These are phyloP conservation scores for Papilio polyxenes DNA, from an alignment of 1,140 invertebrate genomes.

Conservation along the genomic window DNA sequence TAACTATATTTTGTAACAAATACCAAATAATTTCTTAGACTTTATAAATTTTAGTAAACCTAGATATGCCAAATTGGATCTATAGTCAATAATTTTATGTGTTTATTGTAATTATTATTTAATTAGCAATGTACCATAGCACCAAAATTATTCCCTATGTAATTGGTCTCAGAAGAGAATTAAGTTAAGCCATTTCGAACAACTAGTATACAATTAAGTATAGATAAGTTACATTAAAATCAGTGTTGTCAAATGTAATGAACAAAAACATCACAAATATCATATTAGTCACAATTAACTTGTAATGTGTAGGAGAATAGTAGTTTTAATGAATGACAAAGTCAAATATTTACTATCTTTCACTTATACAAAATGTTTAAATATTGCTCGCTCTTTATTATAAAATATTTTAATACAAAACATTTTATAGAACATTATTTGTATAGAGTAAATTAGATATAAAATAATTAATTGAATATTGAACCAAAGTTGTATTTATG, in stretches of 20 bases:
- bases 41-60: constrained; percentile 56
- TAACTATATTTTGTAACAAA: constrained; percentile 67
- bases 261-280: constrained; percentile 64
- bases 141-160: constrained; percentile 54
- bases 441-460: constrained; percentile 42
- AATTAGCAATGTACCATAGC: constrained; percentile 49
- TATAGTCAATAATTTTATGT: constrained; percentile 56
- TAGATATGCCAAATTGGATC: constrained; percentile 55
- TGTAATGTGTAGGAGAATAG: constrained; percentile 38
- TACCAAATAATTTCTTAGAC: constrained; percentile 74
- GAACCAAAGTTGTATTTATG: constrained; percentile 72
- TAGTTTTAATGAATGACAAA: constrained; percentile 45
- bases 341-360: constrained; percentile 48
- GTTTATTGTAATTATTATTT: constrained; percentile 47
- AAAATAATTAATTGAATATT: constrained; percentile 62
- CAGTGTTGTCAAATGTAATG: constrained; percentile 46
- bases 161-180: constrained; percentile 59
- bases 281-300: constrained; percentile 52
- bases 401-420: constrained; percentile 33
- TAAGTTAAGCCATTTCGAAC: constrained; percentile 59
- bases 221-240: constrained; percentile 50
- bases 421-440: constrained; percentile 38
- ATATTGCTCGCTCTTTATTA: constrained; percentile 32
- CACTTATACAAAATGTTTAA: constrained; percentile 38
- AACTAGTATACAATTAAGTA: constrained; percentile 53